These are phyloP conservation scores for Mormyrus iriodes DNA, from an alignment of 2,113 vertebrate genomes.

Conservation along the genomic window DNA sequence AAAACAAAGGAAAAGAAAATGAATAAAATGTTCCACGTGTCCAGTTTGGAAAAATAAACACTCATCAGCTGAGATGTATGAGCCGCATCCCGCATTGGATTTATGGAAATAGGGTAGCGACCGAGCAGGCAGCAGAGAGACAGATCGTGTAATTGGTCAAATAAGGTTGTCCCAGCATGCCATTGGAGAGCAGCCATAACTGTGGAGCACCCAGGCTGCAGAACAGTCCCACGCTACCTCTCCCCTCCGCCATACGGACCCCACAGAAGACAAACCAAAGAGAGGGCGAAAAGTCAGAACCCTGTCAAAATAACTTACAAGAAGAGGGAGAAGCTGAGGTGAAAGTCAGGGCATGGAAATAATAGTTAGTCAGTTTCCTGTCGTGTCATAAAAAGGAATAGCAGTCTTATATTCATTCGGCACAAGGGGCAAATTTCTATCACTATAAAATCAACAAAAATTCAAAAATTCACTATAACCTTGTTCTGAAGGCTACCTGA, in stretches of 20 bases:
- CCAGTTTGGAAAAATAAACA: neutral
- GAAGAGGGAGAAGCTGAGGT: neutral
- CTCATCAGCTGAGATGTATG: neutral
- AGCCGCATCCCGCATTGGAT: neutral
- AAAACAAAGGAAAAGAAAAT: neutral
- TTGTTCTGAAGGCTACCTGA: neutral
- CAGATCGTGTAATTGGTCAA: constrained; percentile 6
- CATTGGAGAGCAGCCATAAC: neutral
- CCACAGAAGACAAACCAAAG: neutral
- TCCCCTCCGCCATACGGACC: neutral
- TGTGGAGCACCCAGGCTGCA: neutral
- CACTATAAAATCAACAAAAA: neutral
- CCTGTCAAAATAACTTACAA: neutral
- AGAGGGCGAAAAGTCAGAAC: neutral
- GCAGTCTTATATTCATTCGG: neutral
- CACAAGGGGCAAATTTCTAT: neutral
- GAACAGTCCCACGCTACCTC: neutral
- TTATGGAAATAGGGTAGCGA: constrained; percentile 6
- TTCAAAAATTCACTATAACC: neutral
- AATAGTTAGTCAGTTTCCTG: neutral
- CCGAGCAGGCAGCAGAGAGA: neutral
- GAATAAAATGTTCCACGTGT: neutral
- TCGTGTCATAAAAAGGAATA: neutral
- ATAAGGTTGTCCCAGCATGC: constrained; percentile 1
- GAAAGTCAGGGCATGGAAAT: neutral